phyloP scores from a whole-genome alignment of 2,888 invertebrate species.

The Rotaria macrura region DNA sequence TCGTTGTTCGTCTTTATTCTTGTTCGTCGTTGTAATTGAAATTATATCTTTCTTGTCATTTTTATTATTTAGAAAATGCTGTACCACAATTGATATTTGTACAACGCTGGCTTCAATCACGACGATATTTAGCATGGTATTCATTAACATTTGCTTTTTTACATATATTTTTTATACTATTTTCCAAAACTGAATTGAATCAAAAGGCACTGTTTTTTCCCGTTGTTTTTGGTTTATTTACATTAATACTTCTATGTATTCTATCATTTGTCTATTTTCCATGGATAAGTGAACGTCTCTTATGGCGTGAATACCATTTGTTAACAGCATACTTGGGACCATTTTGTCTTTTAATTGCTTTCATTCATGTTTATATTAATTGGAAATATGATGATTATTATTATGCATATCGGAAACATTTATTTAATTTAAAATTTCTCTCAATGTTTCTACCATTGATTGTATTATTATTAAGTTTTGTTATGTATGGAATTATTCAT shows the following conservation, averaged over 20 bases:
- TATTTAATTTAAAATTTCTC: neutral
- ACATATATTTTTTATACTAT: neutral
- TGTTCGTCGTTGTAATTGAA: no score
- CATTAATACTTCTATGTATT: neutral
- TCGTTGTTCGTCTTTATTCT: no score
- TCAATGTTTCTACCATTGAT: neutral
- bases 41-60: no score
- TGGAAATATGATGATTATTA: slow-evolving; percentile 5
- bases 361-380: neutral
- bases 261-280: slow-evolving; percentile 5
- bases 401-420: neutral
- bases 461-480: neutral
- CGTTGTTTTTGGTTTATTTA: neutral
- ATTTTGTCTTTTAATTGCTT: neutral
- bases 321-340: neutral
- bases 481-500: neutral
- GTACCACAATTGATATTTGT: neutral
- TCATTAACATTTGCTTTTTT: neutral
- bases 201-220: neutral
- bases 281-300: slow-evolving; percentile 3
- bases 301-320: neutral
- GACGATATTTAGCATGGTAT: slow-evolving; percentile 6
- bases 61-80: neutral
- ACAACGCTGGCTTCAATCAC: neutral
- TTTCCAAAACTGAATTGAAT: neutral